Conservation (phyloP, 2,888 invertebrate species). For the Pyrocoelia pectoralis region DNA sequence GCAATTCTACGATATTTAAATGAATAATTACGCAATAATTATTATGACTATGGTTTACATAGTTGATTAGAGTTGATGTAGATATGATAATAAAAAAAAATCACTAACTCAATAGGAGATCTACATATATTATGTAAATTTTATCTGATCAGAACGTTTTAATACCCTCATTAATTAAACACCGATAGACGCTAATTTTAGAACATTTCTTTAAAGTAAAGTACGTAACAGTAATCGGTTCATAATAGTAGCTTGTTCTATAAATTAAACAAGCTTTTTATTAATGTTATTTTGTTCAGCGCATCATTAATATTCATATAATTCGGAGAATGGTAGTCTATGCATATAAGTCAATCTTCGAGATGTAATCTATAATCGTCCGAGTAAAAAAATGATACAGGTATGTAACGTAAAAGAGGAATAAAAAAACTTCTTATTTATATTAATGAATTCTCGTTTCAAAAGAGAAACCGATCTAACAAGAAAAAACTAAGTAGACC, state of each 20-base stretch:
- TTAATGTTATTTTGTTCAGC: slow-evolving; percentile 4
- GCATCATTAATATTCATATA: slow-evolving; percentile 7
- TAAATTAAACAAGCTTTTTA: slow-evolving; percentile 12
- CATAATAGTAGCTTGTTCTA: slow-evolving; percentile 9
- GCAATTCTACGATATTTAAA: neutral
- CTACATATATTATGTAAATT: slow-evolving; percentile 6
- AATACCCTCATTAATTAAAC: neutral
- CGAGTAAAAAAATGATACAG: slow-evolving; percentile 1
- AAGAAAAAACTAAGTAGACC: neutral
- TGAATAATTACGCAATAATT: neutral
- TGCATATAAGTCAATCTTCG: neutral
- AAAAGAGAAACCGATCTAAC: slow-evolving; percentile 6
- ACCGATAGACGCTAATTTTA: neutral
- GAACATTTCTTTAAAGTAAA: slow-evolving; percentile 1
- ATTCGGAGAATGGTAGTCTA: neutral
- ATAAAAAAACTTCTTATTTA: slow-evolving; percentile 8
- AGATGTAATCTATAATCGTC: slow-evolving; percentile 11
- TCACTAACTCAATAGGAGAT: neutral
- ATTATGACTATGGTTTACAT: neutral
- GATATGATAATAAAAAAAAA: neutral
- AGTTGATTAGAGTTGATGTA: neutral
- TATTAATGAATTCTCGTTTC: slow-evolving; percentile 6
- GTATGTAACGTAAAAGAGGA: slow-evolving; percentile 8
- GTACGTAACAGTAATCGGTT: neutral
- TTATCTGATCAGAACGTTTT: slow-evolving; percentile 2